Evolutionary conservation across 2,113 vertebrate species (phyloP).

Genomic region (Pteropus alecto): DNA sequence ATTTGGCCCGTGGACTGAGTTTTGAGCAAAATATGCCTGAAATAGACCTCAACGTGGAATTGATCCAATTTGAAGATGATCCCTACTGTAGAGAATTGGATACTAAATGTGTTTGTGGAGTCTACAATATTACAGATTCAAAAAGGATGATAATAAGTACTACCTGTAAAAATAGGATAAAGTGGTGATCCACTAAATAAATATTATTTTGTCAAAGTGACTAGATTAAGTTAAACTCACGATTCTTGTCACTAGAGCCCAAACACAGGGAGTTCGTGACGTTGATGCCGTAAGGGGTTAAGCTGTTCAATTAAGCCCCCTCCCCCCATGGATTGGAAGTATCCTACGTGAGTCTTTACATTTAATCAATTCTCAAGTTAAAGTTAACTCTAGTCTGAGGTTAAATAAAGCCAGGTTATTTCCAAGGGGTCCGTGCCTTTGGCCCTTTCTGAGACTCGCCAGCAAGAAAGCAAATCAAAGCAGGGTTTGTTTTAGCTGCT

Average conservation of each 20-base stretch:
- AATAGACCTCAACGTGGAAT: not conserved
- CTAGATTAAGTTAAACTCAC: not conserved
- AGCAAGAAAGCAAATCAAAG: conserved; percentile 23
- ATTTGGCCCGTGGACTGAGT: not conserved
- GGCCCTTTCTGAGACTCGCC: not conserved
- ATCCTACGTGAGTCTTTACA: not conserved
- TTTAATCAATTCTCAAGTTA: conserved; percentile 1
- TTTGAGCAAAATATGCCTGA: conserved; percentile 6
- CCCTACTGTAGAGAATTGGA: not conserved
- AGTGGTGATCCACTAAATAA: conserved; percentile 11
- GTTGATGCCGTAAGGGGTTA: not conserved
- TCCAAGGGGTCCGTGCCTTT: conserved; percentile 23
- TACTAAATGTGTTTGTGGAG: not conserved
- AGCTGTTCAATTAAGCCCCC: not conserved
- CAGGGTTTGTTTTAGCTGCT: not conserved
- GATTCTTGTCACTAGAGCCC: not conserved
- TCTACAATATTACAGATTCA: not conserved
- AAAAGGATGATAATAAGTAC: not conserved
- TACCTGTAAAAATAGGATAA: conserved; percentile 26
- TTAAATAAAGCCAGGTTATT: conserved; percentile 33
- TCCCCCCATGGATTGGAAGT: not conserved
- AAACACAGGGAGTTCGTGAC: not conserved
- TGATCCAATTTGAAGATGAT: not conserved
- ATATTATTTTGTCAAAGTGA: conserved; percentile 25
- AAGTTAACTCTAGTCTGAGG: not conserved